These are phyloP conservation scores for Gymnocheta viridis DNA, from an alignment of 2,888 invertebrate genomes.

Conservation along the genomic window DNA sequence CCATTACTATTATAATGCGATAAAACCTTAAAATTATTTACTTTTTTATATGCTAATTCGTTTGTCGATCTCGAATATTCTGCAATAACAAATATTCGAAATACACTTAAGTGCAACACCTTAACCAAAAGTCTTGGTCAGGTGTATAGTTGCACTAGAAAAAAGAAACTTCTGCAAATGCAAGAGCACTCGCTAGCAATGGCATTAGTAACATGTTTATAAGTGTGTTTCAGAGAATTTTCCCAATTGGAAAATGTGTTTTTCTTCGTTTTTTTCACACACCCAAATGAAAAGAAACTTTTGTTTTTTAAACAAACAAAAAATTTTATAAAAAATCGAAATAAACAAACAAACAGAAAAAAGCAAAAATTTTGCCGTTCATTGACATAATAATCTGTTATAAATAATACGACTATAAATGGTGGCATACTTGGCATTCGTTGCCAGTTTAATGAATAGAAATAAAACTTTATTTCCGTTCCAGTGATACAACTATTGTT, in stretches of 20 bases:
- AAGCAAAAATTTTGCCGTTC: constrained; percentile 67
- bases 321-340: constrained; percentile 19
- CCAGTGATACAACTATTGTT: constrained; percentile 9
- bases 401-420: constrained; percentile 42
- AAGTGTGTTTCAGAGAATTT: constrained; percentile 24
- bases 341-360: constrained; percentile 29
- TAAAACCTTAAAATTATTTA: too few species aligned
- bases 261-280: constrained; percentile 24
- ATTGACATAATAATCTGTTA: constrained; percentile 71
- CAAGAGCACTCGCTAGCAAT: neutral
- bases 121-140: too few species aligned
- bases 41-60: too few species aligned
- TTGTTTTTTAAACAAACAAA: constrained; percentile 52
- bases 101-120: too few species aligned
- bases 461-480: constrained; percentile 52
- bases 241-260: constrained; percentile 40
- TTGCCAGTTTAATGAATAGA: constrained; percentile 38
- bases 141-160: constrained; percentile 1
- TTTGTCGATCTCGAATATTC: too few species aligned
- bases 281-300: constrained; percentile 48
- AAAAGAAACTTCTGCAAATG: constrained; percentile 4
- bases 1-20: too few species aligned
- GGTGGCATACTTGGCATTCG: constrained; percentile 66
- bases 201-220: constrained; percentile 4
- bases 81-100: too few species aligned